Conservation (phyloP, 2,113 vertebrate genomes). For the Nyctibius bracteatus region DNA sequence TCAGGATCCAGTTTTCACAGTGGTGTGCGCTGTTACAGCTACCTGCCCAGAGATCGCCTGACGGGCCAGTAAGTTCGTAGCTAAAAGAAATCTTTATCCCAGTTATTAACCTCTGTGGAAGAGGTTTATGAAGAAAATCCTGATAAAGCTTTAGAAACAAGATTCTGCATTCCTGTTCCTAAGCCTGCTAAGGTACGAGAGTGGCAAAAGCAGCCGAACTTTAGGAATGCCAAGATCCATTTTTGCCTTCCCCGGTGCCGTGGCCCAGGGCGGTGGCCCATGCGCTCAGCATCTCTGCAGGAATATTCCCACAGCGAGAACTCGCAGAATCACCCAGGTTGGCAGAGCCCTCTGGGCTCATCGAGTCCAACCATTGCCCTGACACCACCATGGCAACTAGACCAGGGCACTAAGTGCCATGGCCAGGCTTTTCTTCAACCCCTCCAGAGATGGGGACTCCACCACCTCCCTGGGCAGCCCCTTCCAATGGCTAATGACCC, state of each 20-base stretch:
- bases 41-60: not conserved
- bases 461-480: too few species aligned
- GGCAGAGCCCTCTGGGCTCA: too few species aligned
- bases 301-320: fast-evolving
- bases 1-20: not conserved
- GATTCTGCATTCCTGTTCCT: not conserved
- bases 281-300: not conserved
- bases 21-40: not conserved
- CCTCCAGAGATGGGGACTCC: too few species aligned
- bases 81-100: not conserved
- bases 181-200: not conserved
- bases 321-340: too few species aligned
- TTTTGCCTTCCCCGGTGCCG: fast-evolving
- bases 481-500: too few species aligned
- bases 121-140: constrained; percentile 24
- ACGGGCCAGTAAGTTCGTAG: not conserved
- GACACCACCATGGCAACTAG: too few species aligned
- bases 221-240: not conserved
- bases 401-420: too few species aligned
- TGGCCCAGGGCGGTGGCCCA: fast-evolving
- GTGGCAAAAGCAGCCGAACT: not conserved
- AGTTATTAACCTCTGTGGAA: not conserved
- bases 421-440: too few species aligned
- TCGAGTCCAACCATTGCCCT: too few species aligned
- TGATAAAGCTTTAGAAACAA: not conserved